phyloP scores from a whole-genome alignment of 2,888 invertebrate species.

The Drosophila hamatofila region DNA sequence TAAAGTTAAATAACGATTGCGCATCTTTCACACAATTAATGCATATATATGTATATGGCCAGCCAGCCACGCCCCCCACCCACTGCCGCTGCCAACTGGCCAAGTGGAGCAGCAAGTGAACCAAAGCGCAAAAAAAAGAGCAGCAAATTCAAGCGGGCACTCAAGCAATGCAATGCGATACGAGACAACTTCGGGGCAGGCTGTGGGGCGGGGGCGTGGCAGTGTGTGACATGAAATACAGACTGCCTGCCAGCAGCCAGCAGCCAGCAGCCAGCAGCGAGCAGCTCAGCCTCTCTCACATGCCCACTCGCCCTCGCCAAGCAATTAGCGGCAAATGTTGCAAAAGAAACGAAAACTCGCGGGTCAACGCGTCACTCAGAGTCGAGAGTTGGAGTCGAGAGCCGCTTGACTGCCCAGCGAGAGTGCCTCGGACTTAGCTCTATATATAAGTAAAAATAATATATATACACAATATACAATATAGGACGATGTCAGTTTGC shows the following conservation, averaged over 20 bases:
- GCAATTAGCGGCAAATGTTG: constrained; percentile 74
- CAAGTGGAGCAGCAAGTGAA: constrained; percentile 66
- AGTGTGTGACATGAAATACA: not conserved
- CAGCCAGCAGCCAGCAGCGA: no score
- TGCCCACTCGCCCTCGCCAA: constrained; percentile 1
- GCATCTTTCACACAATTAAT: constrained; percentile 70
- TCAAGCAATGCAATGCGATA: constrained; percentile 57
- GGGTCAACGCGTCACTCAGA: constrained; percentile 10
- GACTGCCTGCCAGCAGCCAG: constrained; percentile 18
- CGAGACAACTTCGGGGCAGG: constrained; percentile 9
- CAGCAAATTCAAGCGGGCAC: constrained; percentile 41
- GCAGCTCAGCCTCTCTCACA: not conserved
- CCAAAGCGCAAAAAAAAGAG: constrained; percentile 34
- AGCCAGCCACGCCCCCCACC: not conserved
- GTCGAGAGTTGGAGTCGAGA: not conserved
- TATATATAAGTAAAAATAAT: not conserved
- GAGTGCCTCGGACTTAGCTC: constrained; percentile 6
- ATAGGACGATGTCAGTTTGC: not conserved
- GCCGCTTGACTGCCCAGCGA: constrained; percentile 7
- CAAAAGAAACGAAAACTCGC: constrained; percentile 43
- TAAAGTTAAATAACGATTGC: constrained; percentile 32
- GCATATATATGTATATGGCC: constrained; percentile 23
- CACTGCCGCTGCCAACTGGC: not conserved
- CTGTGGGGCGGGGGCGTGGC: not conserved
- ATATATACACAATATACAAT: not conserved